These are phyloP conservation scores for Drosophila differens DNA, from an alignment of 2,888 invertebrate genomes.

Conservation along the genomic window DNA sequence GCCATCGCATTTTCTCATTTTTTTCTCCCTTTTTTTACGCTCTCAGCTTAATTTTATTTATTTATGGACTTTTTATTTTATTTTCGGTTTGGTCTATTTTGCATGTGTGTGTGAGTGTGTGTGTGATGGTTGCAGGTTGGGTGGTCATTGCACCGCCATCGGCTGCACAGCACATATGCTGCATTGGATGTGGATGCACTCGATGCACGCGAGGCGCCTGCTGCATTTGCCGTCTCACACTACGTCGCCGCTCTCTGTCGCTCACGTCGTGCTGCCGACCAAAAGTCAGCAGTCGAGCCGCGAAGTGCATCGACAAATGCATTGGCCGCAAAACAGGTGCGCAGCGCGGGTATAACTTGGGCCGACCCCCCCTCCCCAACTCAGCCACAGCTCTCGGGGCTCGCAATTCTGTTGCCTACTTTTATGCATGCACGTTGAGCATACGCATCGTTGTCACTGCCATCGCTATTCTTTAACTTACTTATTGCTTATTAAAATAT, in stretches of 20 bases:
- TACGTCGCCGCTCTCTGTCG: constrained; percentile 25
- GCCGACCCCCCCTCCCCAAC: neutral
- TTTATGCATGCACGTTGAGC: neutral
- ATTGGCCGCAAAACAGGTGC: constrained; percentile 49
- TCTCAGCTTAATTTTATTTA: constrained; percentile 80
- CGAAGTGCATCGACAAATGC: constrained; percentile 57
- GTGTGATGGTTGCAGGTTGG: constrained; percentile 21
- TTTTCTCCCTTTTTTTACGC: constrained; percentile 41
- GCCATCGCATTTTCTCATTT: constrained; percentile 41
- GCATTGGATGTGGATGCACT: constrained; percentile 31
- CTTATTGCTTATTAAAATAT: neutral
- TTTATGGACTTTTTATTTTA: constrained; percentile 72
- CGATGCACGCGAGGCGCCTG: constrained; percentile 33
- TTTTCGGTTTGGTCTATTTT: constrained; percentile 61
- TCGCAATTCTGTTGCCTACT: constrained; percentile 33
- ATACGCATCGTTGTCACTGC: neutral
- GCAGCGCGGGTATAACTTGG: constrained; percentile 17
- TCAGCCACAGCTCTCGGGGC: neutral
- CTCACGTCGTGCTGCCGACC: constrained; percentile 23
- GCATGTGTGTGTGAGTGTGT: constrained; percentile 9
- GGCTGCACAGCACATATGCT: constrained; percentile 39
- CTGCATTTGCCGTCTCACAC: constrained; percentile 58
- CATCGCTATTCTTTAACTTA: neutral
- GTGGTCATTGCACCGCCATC: constrained; percentile 32
- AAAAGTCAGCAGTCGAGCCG: constrained; percentile 37